These are phyloP conservation scores for Plecotus auritus DNA, from an alignment of 2,113 vertebrate species.

Conservation along the genomic window DNA sequence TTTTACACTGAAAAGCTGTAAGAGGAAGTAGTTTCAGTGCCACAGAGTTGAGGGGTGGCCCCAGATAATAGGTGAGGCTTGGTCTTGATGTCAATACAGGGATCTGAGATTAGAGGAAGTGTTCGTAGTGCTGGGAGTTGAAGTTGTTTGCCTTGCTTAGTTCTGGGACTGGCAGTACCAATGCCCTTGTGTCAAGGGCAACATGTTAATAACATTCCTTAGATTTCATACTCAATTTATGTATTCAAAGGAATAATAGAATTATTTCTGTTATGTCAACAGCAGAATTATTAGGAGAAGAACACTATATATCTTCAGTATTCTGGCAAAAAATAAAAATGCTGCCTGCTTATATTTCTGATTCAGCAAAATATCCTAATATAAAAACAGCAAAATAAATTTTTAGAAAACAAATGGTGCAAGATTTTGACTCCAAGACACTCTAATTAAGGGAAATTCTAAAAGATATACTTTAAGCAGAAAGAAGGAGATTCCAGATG, in stretches of 20 bases:
- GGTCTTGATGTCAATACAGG: background rate
- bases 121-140: background rate
- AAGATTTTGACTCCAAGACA: background rate
- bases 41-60: rapidly evolving
- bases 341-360: background rate
- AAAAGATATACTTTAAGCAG: background rate
- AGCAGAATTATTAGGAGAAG: background rate
- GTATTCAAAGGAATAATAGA: background rate
- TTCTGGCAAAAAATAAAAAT: background rate
- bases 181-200: background rate
- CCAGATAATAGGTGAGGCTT: background rate
- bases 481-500: background rate
- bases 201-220: background rate
- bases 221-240: background rate
- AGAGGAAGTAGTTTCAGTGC: rapidly evolving
- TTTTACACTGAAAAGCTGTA: too few species aligned
- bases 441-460: background rate
- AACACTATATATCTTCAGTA: background rate
- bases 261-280: background rate
- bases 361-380: background rate
- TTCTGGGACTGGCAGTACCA: too few species aligned
- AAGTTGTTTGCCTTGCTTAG: background rate
- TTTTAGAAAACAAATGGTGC: background rate
- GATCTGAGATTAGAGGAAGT: background rate
- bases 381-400: background rate